Evolutionary conservation across 2,888 invertebrate genomes (phyloP).

Genomic region (Scaptomyza flava): DNA sequence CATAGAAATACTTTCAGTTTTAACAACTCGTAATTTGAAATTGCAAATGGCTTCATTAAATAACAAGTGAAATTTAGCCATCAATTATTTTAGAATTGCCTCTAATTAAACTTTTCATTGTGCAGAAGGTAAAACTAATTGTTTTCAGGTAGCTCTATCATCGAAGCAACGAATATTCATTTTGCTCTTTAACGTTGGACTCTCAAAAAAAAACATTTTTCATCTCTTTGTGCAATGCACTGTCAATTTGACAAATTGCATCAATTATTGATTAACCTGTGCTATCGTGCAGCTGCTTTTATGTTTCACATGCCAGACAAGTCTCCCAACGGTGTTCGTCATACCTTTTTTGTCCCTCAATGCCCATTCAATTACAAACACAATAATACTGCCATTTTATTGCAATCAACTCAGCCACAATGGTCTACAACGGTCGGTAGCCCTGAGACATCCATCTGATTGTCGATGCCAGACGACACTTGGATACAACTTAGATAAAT

Average conservation of each 20-base stretch:
- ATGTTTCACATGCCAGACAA: conserved; percentile 7
- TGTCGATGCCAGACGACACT: conserved; percentile 14
- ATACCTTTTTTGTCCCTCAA: conserved; percentile 20
- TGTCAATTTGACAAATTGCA: conserved; percentile 50
- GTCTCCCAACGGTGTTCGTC: conserved; percentile 9
- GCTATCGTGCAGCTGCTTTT: conserved; percentile 6
- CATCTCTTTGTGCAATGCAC: neutral
- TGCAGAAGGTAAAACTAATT: neutral
- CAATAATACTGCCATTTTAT: conserved; percentile 23
- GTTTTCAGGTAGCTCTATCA: neutral
- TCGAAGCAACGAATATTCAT: no score
- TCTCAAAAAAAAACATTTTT: no score
- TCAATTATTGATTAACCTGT: conserved; percentile 43
- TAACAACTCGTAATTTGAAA: no score
- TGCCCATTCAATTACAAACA: conserved; percentile 27
- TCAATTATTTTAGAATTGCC: neutral
- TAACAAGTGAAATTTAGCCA: neutral
- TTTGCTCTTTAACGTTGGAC: neutral
- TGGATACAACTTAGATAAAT: neutral
- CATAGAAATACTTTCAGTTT: no score
- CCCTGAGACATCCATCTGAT: neutral
- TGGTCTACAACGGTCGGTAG: conserved; percentile 17
- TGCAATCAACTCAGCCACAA: conserved; percentile 28
- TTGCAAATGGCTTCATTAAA: no score
- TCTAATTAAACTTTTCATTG: neutral